Evolutionary conservation across 2,888 invertebrate species (phyloP).

Genomic region (Gortyna flavago): DNA sequence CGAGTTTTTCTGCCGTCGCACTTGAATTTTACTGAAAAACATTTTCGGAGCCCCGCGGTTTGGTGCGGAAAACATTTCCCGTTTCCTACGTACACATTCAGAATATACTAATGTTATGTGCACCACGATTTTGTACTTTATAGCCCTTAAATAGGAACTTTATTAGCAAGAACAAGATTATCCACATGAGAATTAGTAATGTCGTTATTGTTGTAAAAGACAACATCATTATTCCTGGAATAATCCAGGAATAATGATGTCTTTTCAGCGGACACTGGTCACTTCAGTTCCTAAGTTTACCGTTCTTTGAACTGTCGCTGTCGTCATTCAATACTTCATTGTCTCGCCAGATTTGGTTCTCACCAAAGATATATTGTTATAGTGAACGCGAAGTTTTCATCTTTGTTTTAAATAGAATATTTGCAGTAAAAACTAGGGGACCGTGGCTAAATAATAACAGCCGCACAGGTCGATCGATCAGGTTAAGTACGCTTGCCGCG

Average conservation of each 20-base stretch:
- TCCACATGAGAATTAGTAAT: constrained; percentile 12
- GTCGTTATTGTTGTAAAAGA: constrained; percentile 20
- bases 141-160: constrained; percentile 6
- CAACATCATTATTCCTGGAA: constrained; percentile 35
- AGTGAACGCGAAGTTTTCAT: constrained; percentile 33
- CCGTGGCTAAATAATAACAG: no score
- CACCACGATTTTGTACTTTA: constrained; percentile 35
- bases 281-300: constrained; percentile 45
- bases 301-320: constrained; percentile 51
- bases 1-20: constrained; percentile 78
- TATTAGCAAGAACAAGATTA: constrained; percentile 6
- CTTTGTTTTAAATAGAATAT: constrained; percentile 33
- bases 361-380: constrained; percentile 49
- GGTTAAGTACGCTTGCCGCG: no score
- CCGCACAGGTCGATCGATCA: no score
- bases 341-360: constrained; percentile 52
- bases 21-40: constrained; percentile 81
- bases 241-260: constrained; percentile 24
- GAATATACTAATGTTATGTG: constrained; percentile 62
- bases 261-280: constrained; percentile 34
- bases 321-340: constrained; percentile 60
- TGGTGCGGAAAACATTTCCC: constrained; percentile 77
- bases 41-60: constrained; percentile 81
- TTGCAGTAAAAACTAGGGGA: constrained; percentile 20
- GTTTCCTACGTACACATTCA: constrained; percentile 76